phyloP scores from a whole-genome alignment of 2,888 invertebrate genomes.

The Ichneumon xanthorius region DNA sequence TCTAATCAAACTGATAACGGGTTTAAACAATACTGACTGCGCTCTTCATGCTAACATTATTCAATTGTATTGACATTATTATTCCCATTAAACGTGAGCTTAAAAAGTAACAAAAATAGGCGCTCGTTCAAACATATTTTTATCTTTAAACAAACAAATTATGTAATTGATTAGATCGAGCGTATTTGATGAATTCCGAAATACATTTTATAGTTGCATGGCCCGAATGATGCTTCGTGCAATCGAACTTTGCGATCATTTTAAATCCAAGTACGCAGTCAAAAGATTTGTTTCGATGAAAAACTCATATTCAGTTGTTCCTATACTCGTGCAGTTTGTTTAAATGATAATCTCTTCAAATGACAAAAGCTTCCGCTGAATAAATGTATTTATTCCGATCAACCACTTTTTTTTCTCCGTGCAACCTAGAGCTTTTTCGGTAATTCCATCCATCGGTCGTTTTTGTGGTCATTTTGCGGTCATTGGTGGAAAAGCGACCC shows the following conservation, averaged over 20 bases:
- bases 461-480: too few species aligned
- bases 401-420: not conserved
- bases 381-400: slow-evolving; percentile 6
- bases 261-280: not conserved
- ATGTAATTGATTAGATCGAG: not conserved
- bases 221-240: not conserved
- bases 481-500: too few species aligned
- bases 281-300: slow-evolving; percentile 3
- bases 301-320: not conserved
- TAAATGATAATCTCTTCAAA: not conserved
- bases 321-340: not conserved
- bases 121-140: not conserved
- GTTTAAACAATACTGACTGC: not conserved
- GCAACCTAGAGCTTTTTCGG: too few species aligned
- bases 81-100: not conserved
- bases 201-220: not conserved
- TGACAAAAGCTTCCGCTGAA: not conserved
- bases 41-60: not conserved
- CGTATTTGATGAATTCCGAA: not conserved
- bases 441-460: too few species aligned
- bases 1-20: not conserved
- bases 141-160: not conserved
- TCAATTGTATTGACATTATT: not conserved
- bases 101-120: not conserved
- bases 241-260: not conserved